Evolutionary conservation across 2,888 invertebrate species (phyloP), one percentile per base, ranked within the genome.

Genomic region (Tetranychus truncatus): DNA sequence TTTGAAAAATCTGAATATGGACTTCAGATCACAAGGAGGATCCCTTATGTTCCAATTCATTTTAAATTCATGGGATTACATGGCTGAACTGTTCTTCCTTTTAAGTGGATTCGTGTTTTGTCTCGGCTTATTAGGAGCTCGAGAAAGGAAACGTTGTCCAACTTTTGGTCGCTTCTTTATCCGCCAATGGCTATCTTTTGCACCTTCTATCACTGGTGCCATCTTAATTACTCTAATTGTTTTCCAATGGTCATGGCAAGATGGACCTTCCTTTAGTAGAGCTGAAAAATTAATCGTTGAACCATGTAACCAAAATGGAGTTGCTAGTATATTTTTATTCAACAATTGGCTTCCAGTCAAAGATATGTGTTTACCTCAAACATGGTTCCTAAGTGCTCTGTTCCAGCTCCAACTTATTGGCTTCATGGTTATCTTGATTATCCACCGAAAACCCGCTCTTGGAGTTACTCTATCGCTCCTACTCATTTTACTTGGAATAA

Each of bases 51-150:
- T 65, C 45, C 76, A 76, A 75, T 55, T 76, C 21, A 71, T 76
- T 18, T 45, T 74, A 15, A 75, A 76, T 45, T 66, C 66, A 34
- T 76, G 74, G 76, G 21, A 74, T 2, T 69, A 69, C 69, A 20
- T 74, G 21, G 66, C 74, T 7, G 72, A 76, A 66, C 74, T 76
- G 34, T 76, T 76, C 67, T 76, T 76, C 67, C 45, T 74, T 7
- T 66, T 76, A 65, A 72, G 69, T 21, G 69, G 69, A 20, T 69
- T 69, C 34, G 21, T 69, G 11, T 69, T 69, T 24, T 20, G 21
- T 11, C 20, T 24, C 20, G 20, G 21, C 11, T 11, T 69, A 24
- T 69, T 69, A 9, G 69, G 21, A 20, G 34, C 21, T 24, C 69
- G 34, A 24, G 69, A 69, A 69, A 4, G 69, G 6, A 69, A 69